Percentiles rank a stretch among this genome's conserved stretches.
Conservation (phyloP, 2,888 invertebrate species). For the Macaria notata region DNA sequence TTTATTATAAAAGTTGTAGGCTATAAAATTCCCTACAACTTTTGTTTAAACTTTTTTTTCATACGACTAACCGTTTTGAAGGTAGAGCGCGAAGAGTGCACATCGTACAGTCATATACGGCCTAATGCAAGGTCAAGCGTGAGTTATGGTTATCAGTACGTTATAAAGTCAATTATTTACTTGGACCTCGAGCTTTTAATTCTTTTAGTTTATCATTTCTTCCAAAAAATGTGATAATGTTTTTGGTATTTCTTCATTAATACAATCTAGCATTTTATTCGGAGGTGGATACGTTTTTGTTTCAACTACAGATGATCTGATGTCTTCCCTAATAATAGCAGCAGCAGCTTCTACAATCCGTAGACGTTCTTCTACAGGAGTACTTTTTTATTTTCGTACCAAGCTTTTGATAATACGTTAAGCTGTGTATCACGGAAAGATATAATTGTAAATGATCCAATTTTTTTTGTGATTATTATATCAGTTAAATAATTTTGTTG, state of each 20-base stretch:
- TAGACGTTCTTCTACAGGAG: conserved; percentile 43
- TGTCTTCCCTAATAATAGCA: conserved; percentile 54
- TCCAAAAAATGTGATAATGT: conserved; percentile 48
- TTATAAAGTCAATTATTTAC: too few relatives aligned
- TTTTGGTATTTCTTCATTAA: conserved; percentile 34
- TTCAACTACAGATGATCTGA: conserved; percentile 46
- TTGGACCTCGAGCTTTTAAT: too few relatives aligned
- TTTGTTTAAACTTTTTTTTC: too few relatives aligned
- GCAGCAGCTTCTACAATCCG: conserved; percentile 53
- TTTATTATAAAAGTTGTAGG: too few relatives aligned
- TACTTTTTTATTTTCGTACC: conserved; percentile 49
- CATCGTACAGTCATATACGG: too few relatives aligned
- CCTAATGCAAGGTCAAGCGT: too few relatives aligned
- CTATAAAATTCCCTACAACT: too few relatives aligned
- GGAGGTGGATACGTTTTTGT: conserved; percentile 49
- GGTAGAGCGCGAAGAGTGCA: too few relatives aligned
- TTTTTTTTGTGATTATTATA: conserved; percentile 41
- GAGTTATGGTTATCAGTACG: too few relatives aligned
- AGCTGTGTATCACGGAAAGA: conserved; percentile 47
- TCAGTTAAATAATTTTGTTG: conserved; percentile 44
- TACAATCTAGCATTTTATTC: conserved; percentile 41
- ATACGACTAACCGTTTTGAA: too few relatives aligned
- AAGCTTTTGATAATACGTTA: conserved; percentile 47
- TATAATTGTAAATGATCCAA: conserved; percentile 46
- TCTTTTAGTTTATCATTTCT: conserved; percentile 35